Percentiles rank a stretch among this genome's conserved stretches.
These are phyloP conservation scores for Polyergus mexicanus DNA, from an alignment of 1,140 invertebrate genomes.

Conservation along the genomic window DNA sequence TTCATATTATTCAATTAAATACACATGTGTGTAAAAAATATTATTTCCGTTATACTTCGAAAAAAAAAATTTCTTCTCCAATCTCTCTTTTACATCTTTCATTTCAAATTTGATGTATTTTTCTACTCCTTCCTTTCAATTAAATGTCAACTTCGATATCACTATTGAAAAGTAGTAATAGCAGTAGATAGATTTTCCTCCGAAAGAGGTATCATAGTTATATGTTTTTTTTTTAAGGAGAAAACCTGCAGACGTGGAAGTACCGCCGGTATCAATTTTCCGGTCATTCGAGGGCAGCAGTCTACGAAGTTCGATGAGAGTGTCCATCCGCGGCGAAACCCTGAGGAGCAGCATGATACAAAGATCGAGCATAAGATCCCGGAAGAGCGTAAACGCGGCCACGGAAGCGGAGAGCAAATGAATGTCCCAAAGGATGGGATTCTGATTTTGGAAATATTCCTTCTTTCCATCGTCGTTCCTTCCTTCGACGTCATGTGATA, in stretches of 20 bases:
- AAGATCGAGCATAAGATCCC: conserved; percentile 82
- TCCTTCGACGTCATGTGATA: conserved; percentile 13
- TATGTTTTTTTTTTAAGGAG: conserved; percentile 71
- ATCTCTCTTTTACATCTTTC: neutral
- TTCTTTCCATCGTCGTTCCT: neutral
- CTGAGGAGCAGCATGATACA: conserved; percentile 90
- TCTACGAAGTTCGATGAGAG: conserved; percentile 86
- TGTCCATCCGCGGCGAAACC: conserved; percentile 89
- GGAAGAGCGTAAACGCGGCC: conserved; percentile 62
- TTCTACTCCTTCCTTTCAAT: too few species aligned
- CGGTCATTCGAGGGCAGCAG: conserved; percentile 81
- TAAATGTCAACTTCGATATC: too few species aligned
- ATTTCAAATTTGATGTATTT: neutral
- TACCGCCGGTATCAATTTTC: conserved; percentile 77
- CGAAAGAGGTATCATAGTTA: neutral
- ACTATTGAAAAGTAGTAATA: too few species aligned
- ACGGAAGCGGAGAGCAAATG: conserved; percentile 71
- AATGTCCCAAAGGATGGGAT: neutral
- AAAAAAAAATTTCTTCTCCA: neutral
- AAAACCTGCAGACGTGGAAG: conserved; percentile 74
- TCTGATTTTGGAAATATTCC: neutral
- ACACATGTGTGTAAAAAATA: neutral
- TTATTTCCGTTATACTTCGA: neutral
- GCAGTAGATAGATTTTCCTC: neutral
- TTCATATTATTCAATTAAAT: neutral